Evolutionary conservation across 2,797 vertebrate genomes (phyloP), one percentile per base, ranked within the genome.

Genomic region (Arnoldichthys spilopterus): DNA sequence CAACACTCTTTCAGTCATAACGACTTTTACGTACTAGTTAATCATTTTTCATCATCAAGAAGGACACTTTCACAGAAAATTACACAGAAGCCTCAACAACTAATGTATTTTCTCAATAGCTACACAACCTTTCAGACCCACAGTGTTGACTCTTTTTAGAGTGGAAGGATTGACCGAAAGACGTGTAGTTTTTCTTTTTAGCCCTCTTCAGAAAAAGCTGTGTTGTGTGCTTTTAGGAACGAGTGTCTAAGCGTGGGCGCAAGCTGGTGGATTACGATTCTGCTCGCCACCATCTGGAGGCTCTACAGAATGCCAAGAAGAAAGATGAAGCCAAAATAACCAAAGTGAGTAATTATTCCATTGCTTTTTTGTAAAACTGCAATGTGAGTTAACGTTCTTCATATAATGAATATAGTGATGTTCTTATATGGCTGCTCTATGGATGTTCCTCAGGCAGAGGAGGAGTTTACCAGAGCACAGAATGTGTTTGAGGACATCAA

Each of bases 191-290:
- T 43, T 11, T 43, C 11, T 34, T 20, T 32, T 34, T 32, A 32
- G 28, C 58, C 2, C 9, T 66, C 20, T 62, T 13, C 32, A 9
- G 11, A 15, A 34, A 34, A 28, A 8, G 2, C 20, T 49, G 5
- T 72, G 43, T 11, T 28, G 12, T 24, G 12, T 59, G 6, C 26
- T 51, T 82, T 40, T 87, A 99, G 98, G 98, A 96, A 82, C 94
- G 98, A 72, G 97, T 99, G 1, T 91, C 96, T 9, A 99, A 99
- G 83, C 94, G 98, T 13, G 96, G 98, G 69, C 92, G 98, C 69
- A 99, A 99, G 77, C 90, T 99, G 1, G 98, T 99, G 77, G 98
- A 99, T 88, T 99, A 98, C 0, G 98, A 99, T 85, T 98, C 97
- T 7, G 93, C 97, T 11, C 96, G 98, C 1, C 98, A 99, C 89